Base-by-base conservation (phyloP, 2,888 invertebrate species). In the Cerastis rubricosa region DNA sequence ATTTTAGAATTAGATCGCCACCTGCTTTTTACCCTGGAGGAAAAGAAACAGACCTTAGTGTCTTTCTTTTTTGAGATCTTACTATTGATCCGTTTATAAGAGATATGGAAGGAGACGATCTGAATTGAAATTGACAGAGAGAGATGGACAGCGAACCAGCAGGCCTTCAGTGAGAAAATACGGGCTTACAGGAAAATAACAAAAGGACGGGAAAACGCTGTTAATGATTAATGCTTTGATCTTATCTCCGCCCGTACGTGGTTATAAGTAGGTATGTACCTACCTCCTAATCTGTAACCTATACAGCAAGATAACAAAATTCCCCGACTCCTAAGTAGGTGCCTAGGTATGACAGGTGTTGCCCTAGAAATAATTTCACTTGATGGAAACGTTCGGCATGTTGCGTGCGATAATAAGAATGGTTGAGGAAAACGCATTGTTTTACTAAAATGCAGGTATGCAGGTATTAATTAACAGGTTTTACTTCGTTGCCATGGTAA, bases 391-490 rank as follows among this genome's bases (percentile, higher is more conserved):
- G 64, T 45, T 7, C 49, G 29, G 47, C 75, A 84, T 75, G 72
- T 75, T 40, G 78, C 83, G 72, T 85, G 71, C 43, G 11, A n/a
- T n/a, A 70, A 72, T 85, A 74, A 75, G 59, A 67, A 49, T 59
- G 45, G 57, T 80, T 63, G 54, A 73, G 77, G 81, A 84, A 83
- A 84, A 85, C 59, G 29, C 80, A 69, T 69, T 57, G 79, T 66
- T 65, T 43, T 11, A 72, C 67, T 68, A 72, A 78, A 78, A 71
- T 71, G 68, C 68, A 68, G 65, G 19, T 64, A 82, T 77, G 81
- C 84, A 79, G 82, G 81, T 85, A 71, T 73, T 85, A 69, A 67
- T 61, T 73, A 77, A 78, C 63, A n/a, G 49, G 70, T 68, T 85
- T 22, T 66, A 59, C 40, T 67, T 57, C 0, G 59, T 80, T 68